Percentiles rank a stretch among this genome's conserved stretches.
These are phyloP conservation scores for Brachyopa scutellaris DNA, from an alignment of 2,888 invertebrate species.

Conservation along the genomic window DNA sequence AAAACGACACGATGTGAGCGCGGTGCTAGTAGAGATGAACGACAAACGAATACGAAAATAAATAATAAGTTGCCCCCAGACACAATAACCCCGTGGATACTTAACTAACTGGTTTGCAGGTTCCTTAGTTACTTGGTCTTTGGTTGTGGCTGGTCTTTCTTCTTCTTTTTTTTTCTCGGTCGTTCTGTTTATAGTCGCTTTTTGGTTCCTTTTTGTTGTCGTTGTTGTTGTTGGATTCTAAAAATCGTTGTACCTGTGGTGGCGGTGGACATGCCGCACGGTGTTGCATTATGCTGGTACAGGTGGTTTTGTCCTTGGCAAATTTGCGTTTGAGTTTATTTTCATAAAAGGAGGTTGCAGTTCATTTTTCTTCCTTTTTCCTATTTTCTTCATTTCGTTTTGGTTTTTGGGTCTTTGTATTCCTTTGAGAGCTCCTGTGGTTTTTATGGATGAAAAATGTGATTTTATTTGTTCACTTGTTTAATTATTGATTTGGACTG, in stretches of 20 bases:
- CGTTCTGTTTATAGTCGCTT: conserved; percentile 14
- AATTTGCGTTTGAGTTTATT: conserved; percentile 68
- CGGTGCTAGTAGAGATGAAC: conserved; percentile 60
- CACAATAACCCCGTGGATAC: conserved; percentile 71
- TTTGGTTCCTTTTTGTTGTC: conserved; percentile 6
- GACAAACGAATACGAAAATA: conserved; percentile 72
- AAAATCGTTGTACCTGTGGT: conserved; percentile 65
- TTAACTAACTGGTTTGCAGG: conserved; percentile 71
- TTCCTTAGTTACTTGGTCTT: conserved; percentile 51
- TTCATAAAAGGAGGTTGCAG: conserved; percentile 66
- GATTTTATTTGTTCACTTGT: not conserved
- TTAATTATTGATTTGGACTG: not conserved
- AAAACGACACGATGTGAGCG: conserved; percentile 28
- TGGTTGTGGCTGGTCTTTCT: conserved; percentile 45
- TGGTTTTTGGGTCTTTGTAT: not conserved
- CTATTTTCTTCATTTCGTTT: not conserved
- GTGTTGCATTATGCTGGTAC: conserved; percentile 79
- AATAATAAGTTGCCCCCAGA: conserved; percentile 73
- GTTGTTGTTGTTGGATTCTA: conserved; percentile 40
- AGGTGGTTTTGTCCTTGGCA: conserved; percentile 79
- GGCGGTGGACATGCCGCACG: conserved; percentile 66
- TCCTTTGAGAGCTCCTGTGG: conserved; percentile 18
- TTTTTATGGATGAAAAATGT: conserved; percentile 27
- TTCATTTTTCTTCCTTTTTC: conserved; percentile 6
- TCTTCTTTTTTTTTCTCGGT: conserved; percentile 26